phyloP scores from a whole-genome alignment of 2,888 invertebrate genomes.

The Temnothorax unifasciatus region DNA sequence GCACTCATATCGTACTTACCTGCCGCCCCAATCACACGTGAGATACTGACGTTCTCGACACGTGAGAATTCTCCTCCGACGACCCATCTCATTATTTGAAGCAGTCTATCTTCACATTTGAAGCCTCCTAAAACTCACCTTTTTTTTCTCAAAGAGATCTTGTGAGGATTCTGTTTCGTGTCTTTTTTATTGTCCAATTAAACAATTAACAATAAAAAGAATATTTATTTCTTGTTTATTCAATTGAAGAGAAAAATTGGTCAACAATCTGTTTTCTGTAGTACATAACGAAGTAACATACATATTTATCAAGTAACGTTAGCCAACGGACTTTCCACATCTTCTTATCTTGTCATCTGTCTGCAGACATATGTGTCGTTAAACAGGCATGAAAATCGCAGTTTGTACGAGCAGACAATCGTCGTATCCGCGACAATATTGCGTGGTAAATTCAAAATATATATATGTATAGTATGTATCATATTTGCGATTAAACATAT shows the following conservation, averaged over 20 bases:
- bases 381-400: background rate
- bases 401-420: background rate
- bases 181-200: background rate
- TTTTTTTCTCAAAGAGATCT: background rate
- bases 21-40: conserved; percentile 20
- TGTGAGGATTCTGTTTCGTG: background rate
- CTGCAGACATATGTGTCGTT: background rate
- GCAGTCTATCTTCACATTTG: background rate
- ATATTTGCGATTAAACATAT: conserved; percentile 14
- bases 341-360: background rate
- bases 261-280: background rate
- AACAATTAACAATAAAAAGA: background rate
- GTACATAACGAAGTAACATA: background rate
- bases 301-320: background rate
- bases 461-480: background rate
- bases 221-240: background rate
- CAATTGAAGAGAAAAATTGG: background rate
- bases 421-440: background rate
- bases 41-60: background rate
- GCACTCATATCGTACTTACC: conserved; percentile 53
- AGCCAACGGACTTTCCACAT: background rate
- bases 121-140: background rate
- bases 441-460: background rate
- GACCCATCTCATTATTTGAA: background rate
- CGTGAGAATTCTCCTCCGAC: conserved; percentile 14